These are phyloP conservation scores for Rattus rattus DNA, from an alignment of 2,113 vertebrate species.

Conservation along the genomic window DNA sequence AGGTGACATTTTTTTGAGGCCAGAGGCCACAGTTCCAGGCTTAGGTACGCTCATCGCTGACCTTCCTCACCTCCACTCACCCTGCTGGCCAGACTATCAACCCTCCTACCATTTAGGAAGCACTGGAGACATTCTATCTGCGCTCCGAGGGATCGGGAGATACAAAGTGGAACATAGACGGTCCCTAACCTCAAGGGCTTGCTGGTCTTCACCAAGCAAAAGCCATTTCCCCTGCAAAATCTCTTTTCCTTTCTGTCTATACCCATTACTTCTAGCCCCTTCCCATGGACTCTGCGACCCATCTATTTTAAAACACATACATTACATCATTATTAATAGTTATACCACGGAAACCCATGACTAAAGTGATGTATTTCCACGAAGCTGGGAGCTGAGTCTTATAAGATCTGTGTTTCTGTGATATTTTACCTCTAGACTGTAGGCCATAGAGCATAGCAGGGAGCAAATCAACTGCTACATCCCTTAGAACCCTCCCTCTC, in stretches of 20 bases:
- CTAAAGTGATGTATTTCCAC: not conserved
- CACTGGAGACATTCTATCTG: not conserved
- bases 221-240: not conserved
- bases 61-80: not conserved
- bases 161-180: not conserved
- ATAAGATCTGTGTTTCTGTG: not conserved
- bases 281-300: not conserved
- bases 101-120: not conserved
- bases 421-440: not conserved
- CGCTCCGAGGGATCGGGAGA: not conserved
- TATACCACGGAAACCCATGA: not conserved
- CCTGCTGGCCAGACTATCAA: not conserved
- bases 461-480: not conserved
- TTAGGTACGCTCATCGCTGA: not conserved
- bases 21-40: not conserved
- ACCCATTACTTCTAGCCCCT: not conserved
- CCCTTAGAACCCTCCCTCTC: not conserved
- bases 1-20: not conserved
- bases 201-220: not conserved
- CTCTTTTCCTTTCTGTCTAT: not conserved
- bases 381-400: not conserved
- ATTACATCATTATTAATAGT: not conserved
- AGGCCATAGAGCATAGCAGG: not conserved
- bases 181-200: not conserved
- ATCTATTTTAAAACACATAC: not conserved